These are phyloP conservation scores for Geococcyx californianus DNA, from an alignment of 2,113 vertebrate species.

Conservation along the genomic window DNA sequence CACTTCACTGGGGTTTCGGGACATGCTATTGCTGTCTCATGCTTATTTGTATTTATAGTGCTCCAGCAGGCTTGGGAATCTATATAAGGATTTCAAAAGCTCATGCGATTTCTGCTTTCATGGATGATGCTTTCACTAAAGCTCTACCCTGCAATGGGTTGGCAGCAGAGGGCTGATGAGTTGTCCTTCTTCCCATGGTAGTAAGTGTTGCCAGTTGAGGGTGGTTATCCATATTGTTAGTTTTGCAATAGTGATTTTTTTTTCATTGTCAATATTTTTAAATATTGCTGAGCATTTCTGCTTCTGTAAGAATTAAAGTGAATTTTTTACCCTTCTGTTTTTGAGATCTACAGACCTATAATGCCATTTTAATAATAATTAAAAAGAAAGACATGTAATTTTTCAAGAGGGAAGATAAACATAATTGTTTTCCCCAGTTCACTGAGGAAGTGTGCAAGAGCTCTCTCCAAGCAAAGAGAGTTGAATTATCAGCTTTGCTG, in stretches of 20 bases:
- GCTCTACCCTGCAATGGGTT: neutral
- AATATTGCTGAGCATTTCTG: neutral
- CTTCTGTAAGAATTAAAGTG: neutral
- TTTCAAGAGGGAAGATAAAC: neutral
- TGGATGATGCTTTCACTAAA: neutral
- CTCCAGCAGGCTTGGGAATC: neutral
- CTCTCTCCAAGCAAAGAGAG: neutral
- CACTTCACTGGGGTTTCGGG: neutral
- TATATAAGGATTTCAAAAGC: neutral
- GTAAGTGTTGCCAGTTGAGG: neutral
- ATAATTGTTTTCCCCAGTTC: neutral
- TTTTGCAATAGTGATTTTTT: neutral
- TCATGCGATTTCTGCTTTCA: neutral
- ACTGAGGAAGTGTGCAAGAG: neutral
- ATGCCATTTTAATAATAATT: neutral
- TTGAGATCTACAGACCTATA: neutral
- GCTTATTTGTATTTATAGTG: neutral
- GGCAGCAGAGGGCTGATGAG: neutral
- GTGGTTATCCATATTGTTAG: neutral
- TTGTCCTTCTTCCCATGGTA: neutral
- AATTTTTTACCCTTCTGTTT: neutral
- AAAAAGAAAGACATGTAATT: neutral
- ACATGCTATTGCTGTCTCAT: neutral
- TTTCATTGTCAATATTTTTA: neutral
- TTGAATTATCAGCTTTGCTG: neutral